These are phyloP conservation scores for Suncus etruscus DNA, from an alignment of 2,113 vertebrate species.

Conservation along the genomic window DNA sequence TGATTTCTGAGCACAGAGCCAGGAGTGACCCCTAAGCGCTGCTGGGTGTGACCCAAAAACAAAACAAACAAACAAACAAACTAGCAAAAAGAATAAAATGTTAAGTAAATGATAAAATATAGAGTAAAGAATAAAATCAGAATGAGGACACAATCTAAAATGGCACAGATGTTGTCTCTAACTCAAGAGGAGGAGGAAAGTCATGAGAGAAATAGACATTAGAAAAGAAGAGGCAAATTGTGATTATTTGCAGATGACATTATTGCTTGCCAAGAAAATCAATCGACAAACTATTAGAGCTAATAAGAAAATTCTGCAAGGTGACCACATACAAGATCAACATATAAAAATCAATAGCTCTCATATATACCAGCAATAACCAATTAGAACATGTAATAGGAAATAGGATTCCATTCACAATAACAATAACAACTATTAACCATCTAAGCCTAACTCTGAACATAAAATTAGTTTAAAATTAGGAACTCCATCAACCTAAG, in stretches of 20 bases:
- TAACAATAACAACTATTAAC: constrained; percentile 60
- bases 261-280: constrained; percentile 69
- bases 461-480: constrained; percentile 66
- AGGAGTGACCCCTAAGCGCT: too few relatives aligned
- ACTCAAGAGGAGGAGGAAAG: constrained; percentile 20
- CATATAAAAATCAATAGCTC: constrained; percentile 74
- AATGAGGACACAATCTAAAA: constrained; percentile 36
- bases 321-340: constrained; percentile 65
- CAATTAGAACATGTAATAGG: constrained; percentile 73
- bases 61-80: too few relatives aligned
- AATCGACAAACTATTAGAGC: constrained; percentile 74
- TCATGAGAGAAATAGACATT: background rate
- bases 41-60: too few relatives aligned
- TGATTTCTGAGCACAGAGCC: too few relatives aligned
- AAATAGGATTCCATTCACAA: constrained; percentile 64
- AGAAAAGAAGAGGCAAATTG: constrained; percentile 48
- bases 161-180: background rate
- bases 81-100: too few relatives aligned
- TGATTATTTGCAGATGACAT: constrained; percentile 65
- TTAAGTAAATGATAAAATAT: too few relatives aligned
- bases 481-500: constrained; percentile 55
- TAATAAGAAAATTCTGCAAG: constrained; percentile 71
- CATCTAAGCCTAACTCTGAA: constrained; percentile 56
- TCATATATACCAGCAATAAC: constrained; percentile 69
- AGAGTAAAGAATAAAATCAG: background rate